A percentile compares a stretch with the other conserved stretches of the same genome.
Evolutionary conservation across 1,140 invertebrate species (phyloP).

Genomic region (Ditylenchus dipsaci): DNA sequence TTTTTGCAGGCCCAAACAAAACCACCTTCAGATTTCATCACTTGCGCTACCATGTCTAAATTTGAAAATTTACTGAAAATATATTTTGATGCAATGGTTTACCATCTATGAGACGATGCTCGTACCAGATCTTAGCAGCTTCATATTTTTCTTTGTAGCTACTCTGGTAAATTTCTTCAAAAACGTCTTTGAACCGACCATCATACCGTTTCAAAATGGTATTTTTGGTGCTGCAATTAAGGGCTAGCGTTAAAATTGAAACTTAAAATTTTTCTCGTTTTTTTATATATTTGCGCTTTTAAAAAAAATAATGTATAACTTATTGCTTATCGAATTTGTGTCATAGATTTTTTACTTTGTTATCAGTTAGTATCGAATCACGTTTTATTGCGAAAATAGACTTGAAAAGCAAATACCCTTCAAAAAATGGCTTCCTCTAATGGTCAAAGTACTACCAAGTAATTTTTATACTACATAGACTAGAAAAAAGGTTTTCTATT

Average conservation of each 20-base stretch:
- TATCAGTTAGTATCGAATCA: too few species aligned
- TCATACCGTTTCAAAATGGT: constrained; percentile 99
- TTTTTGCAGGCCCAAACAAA: constrained; percentile 99
- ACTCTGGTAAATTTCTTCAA: constrained; percentile 90
- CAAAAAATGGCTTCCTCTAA: too few species aligned
- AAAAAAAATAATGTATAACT: too few species aligned
- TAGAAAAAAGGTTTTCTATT: too few species aligned
- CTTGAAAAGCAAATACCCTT: too few species aligned
- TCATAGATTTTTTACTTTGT: too few species aligned
- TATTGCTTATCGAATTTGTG: too few species aligned
- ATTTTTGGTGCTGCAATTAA: constrained; percentile 77
- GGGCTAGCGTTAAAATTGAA: background rate
- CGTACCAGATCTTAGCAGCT: constrained; percentile 84
- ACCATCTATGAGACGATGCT: constrained; percentile 77
- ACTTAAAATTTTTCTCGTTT: too few species aligned
- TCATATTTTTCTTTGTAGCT: constrained; percentile 82
- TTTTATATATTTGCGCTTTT: too few species aligned
- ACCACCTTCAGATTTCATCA: constrained; percentile 93
- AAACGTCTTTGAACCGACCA: constrained; percentile 97
- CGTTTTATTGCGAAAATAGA: too few species aligned
- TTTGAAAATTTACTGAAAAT: background rate
- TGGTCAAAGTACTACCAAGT: too few species aligned
- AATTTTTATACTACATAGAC: too few species aligned
- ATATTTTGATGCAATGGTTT: background rate
- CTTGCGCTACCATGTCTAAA: constrained; percentile 91